These are phyloP conservation scores for Coenonympha arcania DNA, from an alignment of 2,888 invertebrate species.

Conservation along the genomic window DNA sequence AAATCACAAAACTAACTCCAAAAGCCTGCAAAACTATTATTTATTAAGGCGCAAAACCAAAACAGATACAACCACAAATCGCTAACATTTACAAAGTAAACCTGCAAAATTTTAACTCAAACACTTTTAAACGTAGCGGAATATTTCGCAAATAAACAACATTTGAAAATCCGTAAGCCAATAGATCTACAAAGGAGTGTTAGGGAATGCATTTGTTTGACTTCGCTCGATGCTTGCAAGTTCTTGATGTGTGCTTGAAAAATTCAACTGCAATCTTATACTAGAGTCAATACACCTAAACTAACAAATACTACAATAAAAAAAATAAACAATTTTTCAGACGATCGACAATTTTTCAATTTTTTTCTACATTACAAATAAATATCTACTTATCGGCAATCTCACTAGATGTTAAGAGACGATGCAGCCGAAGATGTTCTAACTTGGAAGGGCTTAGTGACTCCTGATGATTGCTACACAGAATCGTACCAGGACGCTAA, in stretches of 20 bases:
- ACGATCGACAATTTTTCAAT: no score
- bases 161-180: conserved; percentile 9
- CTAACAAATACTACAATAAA: no score
- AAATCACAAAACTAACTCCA: no score
- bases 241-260: conserved; percentile 6
- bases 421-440: no score
- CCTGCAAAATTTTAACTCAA: conserved; percentile 4
- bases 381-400: no score
- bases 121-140: conserved; percentile 1
- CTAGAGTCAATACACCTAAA: no score
- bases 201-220: conserved; percentile 6
- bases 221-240: conserved; percentile 4
- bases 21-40: background rate
- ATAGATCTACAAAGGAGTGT: conserved; percentile 12
- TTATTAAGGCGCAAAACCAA: background rate
- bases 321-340: no score
- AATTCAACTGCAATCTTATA: background rate
- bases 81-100: conserved; percentile 1
- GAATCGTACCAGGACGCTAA: no score
- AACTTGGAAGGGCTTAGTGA: no score
- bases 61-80: background rate
- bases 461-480: no score
- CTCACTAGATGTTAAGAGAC: no score
- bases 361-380: no score
- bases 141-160: conserved; percentile 5